Evolutionary conservation across 2,797 vertebrate genomes (phyloP), one percentile per base, ranked within the genome.

Genomic region (Eidolon dupreanum): DNA sequence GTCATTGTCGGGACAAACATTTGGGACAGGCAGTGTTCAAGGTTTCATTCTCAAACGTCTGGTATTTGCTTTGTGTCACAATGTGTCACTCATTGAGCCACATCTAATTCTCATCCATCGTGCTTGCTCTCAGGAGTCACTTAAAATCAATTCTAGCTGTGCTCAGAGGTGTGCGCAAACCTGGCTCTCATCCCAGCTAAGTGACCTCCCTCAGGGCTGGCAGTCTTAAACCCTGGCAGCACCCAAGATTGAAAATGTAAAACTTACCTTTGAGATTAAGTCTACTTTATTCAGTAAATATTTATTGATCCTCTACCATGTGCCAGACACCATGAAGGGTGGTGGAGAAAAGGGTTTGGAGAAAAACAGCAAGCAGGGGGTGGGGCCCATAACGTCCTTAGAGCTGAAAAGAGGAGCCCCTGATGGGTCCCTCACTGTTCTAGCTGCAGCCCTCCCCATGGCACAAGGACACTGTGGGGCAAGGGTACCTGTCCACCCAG

Each of bases 71-170:
- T 73, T 41, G 71, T 79, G 81, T 53, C 65, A 73, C 43, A 33
- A 33, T 33, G 33, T 33, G 33, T 33, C 24, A 28, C 12, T 68
- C 26, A 41, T 0, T 66, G 90, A 91, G 68, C 19, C 85, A 92
- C 83, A 94, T 96, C 83, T 43, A 96, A 94, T 86, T 96, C 36
- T 82, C 31, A 8, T 36, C 51, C 66, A 31, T 55, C 15, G 6
- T 49, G 61, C 66, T 85, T 65, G 36, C 55, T 49, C 38, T 46
- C 90, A 55, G 57, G 73, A 79, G 38, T 26, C 85, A 78, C 68
- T 88, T 88, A 75, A 33, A 41, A 63, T 96, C 78, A 70, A 82
- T 95, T 66, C 46, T 90, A 61, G 26, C 49, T 41, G 33, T 70
- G 63, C 71, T 97, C 33, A 31, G 82, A 89, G 90, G 38, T 55